A percentile compares a stretch with the other conserved stretches of the same genome.
These are phyloP conservation scores for Etia nguti DNA, from an alignment of 2,113 vertebrate genomes.

Conservation along the genomic window DNA sequence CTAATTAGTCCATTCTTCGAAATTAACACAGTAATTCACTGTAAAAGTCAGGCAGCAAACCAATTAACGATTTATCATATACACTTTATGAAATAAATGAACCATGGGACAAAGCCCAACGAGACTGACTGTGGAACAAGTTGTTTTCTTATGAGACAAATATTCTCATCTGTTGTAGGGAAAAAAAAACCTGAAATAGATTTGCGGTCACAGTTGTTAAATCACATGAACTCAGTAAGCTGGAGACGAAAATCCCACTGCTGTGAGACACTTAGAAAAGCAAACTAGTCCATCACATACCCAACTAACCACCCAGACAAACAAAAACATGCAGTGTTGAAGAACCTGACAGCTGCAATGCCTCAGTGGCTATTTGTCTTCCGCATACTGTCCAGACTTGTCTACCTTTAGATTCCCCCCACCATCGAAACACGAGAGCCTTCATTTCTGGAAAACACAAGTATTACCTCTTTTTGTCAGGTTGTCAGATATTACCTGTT, in stretches of 20 bases:
- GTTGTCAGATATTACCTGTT: neutral
- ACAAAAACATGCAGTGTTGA: slow-evolving; percentile 1
- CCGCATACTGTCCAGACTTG: neutral
- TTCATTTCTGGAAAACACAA: neutral
- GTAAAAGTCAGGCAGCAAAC: neutral
- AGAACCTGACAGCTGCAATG: slow-evolving; percentile 5
- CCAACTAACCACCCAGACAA: neutral
- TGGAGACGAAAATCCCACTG: neutral
- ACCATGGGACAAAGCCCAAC: neutral
- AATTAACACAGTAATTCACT: neutral
- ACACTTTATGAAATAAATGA: neutral
- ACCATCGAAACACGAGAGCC: neutral
- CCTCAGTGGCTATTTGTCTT: neutral
- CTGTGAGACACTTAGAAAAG: neutral
- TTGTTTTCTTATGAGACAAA: neutral
- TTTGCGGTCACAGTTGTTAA: neutral
- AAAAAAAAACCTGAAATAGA: neutral
- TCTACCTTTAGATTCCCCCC: neutral
- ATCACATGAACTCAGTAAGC: neutral
- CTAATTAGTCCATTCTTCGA: neutral
- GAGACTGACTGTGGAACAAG: neutral
- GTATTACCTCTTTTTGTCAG: neutral
- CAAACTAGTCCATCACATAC: neutral
- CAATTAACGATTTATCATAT: neutral
- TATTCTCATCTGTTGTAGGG: neutral